Evolutionary conservation across 2,888 invertebrate genomes (phyloP), one percentile per base, ranked within the genome.

Genomic region (Philereme vetulata): DNA sequence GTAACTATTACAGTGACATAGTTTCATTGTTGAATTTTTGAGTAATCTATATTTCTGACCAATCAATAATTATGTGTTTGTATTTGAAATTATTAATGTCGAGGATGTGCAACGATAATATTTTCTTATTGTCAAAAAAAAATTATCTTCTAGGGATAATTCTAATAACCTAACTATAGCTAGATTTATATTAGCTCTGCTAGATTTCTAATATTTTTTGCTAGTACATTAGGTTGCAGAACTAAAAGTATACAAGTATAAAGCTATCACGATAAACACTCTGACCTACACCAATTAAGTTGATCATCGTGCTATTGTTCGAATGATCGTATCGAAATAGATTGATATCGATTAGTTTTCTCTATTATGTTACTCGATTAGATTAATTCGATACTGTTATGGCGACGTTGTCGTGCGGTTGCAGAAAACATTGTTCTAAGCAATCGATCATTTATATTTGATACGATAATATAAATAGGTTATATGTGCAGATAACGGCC

Each of bases 221-320:
- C 21, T 21, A 21, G 21, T 21, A 21, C 21, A 21, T 21, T 21
- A 21, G 21, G 21, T 21, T 21, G 21, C 21, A 21, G 1, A 21
- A 21, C 21, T 21, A 21, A 21, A 21, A 9, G 42, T n/a, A 42
- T 7, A 5, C 42, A 42, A 42, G 42, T 8, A 8, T 42, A 56
- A 56, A 52, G 52, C 45, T 38, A 59, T 63, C 65, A 67, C 63
- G 21, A 21, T 61, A 61, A 4, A 53, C 51, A 57, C 56, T 57
- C 56, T 55, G 51, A 62, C 64, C 60, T 62, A 60, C 42, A 38
- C 57, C 63, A 61, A 67, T 67, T 57, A 63, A 60, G 63, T 62
- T 48, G 45, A 65, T 62, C 56, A 60, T 51, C 55, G 9, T 42
- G 49, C 56, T 56, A 67, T 67, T 67, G 64, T 60, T 63, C 55